Evolutionary conservation across 2,113 vertebrate species (phyloP).

Genomic region (Gymnogyps californianus): DNA sequence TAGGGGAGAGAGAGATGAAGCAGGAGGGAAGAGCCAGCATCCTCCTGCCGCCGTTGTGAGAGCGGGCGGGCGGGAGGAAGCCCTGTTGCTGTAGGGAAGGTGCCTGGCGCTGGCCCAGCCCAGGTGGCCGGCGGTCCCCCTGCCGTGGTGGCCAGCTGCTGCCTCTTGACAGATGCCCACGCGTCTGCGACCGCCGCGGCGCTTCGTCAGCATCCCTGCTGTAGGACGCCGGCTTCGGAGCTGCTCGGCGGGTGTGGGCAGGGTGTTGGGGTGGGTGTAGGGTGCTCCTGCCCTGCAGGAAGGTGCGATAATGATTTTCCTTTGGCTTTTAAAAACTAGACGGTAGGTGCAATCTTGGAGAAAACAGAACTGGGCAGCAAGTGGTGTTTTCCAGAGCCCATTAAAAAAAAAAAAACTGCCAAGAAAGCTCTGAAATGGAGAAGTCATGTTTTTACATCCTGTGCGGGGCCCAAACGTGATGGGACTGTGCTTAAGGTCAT

Average conservation of each 20-base stretch:
- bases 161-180: background rate
- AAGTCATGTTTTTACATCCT: background rate
- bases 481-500: background rate
- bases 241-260: rapidly evolving
- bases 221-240: rapidly evolving
- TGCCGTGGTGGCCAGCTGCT: background rate
- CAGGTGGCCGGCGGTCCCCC: background rate
- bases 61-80: background rate
- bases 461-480: rapidly evolving
- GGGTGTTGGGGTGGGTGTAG: background rate
- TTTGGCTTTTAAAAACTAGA: background rate
- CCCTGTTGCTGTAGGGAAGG: background rate
- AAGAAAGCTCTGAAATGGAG: background rate
- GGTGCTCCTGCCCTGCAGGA: background rate
- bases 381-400: background rate
- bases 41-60: background rate
- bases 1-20: background rate
- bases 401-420: background rate
- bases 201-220: background rate
- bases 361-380: background rate
- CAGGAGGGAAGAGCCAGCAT: background rate
- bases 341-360: background rate
- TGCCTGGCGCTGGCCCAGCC: background rate
- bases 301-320: background rate
- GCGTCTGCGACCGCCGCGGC: rapidly evolving